Conservation (phyloP, 2,797 vertebrate species). For the Cephalopachus bancanus region DNA sequence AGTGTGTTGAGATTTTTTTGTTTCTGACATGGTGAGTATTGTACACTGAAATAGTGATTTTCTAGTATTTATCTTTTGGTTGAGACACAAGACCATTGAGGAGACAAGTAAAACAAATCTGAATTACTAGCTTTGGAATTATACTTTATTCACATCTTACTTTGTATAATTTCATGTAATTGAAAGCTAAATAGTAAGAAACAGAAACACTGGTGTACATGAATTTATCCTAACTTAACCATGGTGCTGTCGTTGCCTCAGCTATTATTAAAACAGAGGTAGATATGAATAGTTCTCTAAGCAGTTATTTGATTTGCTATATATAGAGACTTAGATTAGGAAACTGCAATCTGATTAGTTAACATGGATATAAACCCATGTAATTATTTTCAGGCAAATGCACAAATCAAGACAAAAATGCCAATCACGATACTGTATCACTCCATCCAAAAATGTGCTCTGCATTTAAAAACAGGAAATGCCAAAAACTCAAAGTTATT, state of each 20-base stretch:
- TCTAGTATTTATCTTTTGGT: neutral
- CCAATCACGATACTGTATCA: neutral
- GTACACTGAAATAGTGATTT: neutral
- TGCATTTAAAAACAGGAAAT: neutral
- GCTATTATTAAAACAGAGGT: neutral
- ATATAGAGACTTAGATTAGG: slow-evolving; percentile 1
- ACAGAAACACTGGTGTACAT: neutral
- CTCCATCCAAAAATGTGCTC: neutral
- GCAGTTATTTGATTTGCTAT: slow-evolving; percentile 44
- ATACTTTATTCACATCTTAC: neutral
- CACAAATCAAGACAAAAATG: slow-evolving; percentile 32
- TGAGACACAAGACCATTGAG: neutral
- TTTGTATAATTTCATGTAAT: neutral
- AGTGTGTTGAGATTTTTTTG: neutral
- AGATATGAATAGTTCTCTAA: neutral
- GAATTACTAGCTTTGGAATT: neutral
- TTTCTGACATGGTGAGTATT: neutral
- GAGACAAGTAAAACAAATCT: neutral
- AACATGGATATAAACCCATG: neutral
- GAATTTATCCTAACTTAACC: neutral
- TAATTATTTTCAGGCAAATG: slow-evolving; percentile 48
- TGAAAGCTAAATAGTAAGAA: neutral
- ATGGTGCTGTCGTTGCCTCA: neutral
- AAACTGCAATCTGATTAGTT: slow-evolving; percentile 46
- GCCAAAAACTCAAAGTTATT: neutral